phyloP scores from a whole-genome alignment of 2,113 vertebrate species.

The Herpailurus yagouaroundi region DNA sequence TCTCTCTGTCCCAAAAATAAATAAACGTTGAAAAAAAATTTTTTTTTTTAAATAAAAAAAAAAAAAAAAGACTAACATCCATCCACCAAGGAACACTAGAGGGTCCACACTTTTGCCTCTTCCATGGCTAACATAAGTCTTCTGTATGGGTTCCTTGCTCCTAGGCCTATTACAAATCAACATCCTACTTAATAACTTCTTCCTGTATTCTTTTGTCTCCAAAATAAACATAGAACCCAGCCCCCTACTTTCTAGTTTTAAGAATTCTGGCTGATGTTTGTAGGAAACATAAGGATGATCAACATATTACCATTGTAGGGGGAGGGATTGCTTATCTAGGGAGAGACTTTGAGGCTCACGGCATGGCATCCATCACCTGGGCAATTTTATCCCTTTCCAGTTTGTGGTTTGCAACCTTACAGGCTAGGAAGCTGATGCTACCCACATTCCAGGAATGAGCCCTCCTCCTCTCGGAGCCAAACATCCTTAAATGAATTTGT shows the following conservation, averaged over 20 bases:
- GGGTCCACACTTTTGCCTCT: neutral
- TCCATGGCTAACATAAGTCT: neutral
- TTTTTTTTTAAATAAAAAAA: no score
- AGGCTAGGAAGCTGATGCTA: neutral
- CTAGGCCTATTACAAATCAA: neutral
- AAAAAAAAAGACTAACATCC: neutral
- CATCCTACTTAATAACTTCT: neutral
- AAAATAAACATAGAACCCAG: neutral
- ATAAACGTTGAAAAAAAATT: no score
- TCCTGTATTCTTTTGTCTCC: neutral
- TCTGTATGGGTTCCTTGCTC: neutral
- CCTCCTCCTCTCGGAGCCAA: neutral
- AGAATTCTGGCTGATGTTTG: neutral
- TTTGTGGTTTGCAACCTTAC: neutral
- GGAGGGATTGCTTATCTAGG: neutral
- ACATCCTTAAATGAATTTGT: neutral
- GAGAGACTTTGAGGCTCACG: neutral
- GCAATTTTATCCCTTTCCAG: neutral
- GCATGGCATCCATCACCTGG: neutral
- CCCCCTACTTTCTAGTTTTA: neutral
- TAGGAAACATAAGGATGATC: neutral
- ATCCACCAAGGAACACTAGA: neutral
- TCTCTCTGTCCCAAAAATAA: no score
- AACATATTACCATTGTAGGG: neutral
- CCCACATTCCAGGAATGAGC: neutral